These are phyloP conservation scores for Erythrocercus mccallii DNA, from an alignment of 2,113 vertebrate genomes.

Conservation along the genomic window DNA sequence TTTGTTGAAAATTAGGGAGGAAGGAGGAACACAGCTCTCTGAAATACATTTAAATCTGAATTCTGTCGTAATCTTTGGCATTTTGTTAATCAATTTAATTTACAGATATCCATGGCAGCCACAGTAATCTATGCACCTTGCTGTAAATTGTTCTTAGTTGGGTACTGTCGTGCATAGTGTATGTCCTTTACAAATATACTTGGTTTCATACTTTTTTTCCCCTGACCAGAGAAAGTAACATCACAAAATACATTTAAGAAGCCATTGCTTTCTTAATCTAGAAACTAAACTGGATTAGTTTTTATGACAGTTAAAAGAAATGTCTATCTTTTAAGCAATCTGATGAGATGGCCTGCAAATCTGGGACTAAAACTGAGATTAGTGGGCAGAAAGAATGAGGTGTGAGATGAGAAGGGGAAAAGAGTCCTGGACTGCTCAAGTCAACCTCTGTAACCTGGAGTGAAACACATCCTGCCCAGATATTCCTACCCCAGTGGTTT, in stretches of 20 bases:
- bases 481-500: background rate
- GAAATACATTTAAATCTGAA: background rate
- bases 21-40: background rate
- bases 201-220: background rate
- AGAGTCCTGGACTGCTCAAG: background rate
- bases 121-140: background rate
- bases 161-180: background rate
- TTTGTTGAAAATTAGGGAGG: background rate
- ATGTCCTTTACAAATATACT: background rate
- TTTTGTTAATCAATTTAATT: background rate
- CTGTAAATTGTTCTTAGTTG: background rate
- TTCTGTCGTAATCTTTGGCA: background rate
- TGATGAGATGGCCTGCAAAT: background rate
- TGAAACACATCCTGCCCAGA: background rate
- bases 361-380: background rate
- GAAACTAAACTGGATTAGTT: background rate
- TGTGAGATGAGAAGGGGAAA: background rate
- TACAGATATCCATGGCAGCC: background rate
- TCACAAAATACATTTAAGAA: background rate
- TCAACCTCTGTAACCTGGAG: background rate
- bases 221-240: rapidly evolving
- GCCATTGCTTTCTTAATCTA: background rate
- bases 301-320: background rate
- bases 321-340: background rate
- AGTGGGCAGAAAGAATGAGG: background rate